Conservation (phyloP, 2,888 invertebrate species). For the Caenorhabditis doughertyi region DNA sequence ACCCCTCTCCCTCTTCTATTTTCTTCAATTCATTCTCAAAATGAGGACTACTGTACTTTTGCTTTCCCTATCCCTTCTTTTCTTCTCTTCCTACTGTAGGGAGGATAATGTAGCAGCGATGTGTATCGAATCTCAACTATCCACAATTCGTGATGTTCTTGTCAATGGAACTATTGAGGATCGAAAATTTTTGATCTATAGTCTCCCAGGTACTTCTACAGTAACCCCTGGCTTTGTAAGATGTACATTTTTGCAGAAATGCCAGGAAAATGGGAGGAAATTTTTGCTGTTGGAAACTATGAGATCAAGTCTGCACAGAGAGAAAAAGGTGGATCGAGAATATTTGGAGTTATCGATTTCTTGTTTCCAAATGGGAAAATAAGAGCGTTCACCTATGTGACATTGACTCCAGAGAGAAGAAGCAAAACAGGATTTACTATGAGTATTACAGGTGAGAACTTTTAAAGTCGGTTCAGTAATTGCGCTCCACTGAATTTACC, state of each 20-base stretch:
- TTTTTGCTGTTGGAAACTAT: too few relatives aligned
- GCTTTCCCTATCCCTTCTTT: not conserved
- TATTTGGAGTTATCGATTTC: not conserved
- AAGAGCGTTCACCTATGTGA: too few relatives aligned
- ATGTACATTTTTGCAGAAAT: too few relatives aligned
- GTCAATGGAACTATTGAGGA: not conserved
- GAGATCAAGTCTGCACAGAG: too few relatives aligned
- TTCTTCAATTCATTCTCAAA: too few relatives aligned
- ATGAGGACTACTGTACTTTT: not conserved
- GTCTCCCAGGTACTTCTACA: not conserved
- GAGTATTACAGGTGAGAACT: not conserved
- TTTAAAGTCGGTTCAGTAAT: too few relatives aligned
- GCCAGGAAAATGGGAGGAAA: too few relatives aligned
- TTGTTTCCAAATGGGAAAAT: not conserved
- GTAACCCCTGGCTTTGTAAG: not conserved
- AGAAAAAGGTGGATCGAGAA: too few relatives aligned
- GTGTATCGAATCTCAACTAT: not conserved
- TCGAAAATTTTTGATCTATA: not conserved
- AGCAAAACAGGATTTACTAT: not conserved
- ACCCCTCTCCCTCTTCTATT: too few relatives aligned
- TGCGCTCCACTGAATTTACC: too few relatives aligned
- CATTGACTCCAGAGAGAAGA: not conserved
- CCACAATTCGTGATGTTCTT: not conserved
- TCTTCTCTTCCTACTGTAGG: not conserved
- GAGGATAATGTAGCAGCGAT: not conserved